Evolutionary conservation across 2,797 vertebrate genomes (phyloP).

Genomic region (Crenichthys baileyi): DNA sequence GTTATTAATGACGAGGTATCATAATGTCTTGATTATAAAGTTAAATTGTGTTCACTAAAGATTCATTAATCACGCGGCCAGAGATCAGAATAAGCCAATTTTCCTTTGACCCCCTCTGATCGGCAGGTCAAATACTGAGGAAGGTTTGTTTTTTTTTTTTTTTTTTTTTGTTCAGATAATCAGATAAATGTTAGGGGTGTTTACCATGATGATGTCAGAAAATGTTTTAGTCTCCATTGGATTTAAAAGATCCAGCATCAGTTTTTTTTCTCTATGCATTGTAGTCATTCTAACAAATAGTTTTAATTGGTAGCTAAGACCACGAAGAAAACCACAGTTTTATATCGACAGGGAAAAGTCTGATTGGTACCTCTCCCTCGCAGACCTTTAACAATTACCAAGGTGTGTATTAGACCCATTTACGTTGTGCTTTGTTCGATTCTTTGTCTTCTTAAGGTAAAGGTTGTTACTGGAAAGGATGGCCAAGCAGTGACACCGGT

Average conservation of each 20-base stretch:
- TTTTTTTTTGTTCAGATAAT: not conserved
- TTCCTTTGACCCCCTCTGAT: not conserved
- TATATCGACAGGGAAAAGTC: no score
- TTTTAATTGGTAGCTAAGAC: no score
- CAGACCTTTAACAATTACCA: not conserved
- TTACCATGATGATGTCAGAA: not conserved
- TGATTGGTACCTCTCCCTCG: no score
- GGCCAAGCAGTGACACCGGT: constrained; percentile 96
- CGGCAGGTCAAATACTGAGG: not conserved
- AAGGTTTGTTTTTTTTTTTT: not conserved
- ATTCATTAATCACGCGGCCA: not conserved
- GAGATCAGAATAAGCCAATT: not conserved
- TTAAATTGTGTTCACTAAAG: not conserved
- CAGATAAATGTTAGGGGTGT: not conserved
- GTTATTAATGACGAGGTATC: constrained; percentile 99
- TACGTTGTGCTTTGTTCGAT: constrained; percentile 15
- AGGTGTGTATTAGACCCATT: not conserved
- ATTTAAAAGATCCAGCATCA: not conserved
- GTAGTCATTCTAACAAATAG: no score
- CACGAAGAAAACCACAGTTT: no score
- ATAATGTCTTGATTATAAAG: constrained; percentile 6
- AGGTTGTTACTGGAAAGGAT: constrained; percentile 96
- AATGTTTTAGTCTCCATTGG: not conserved
- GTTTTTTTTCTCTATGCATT: not conserved
- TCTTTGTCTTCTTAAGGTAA: constrained; percentile 84